These are phyloP conservation scores for Myrmecophaga tridactyla DNA, from an alignment of 2,113 vertebrate genomes.

Conservation along the genomic window DNA sequence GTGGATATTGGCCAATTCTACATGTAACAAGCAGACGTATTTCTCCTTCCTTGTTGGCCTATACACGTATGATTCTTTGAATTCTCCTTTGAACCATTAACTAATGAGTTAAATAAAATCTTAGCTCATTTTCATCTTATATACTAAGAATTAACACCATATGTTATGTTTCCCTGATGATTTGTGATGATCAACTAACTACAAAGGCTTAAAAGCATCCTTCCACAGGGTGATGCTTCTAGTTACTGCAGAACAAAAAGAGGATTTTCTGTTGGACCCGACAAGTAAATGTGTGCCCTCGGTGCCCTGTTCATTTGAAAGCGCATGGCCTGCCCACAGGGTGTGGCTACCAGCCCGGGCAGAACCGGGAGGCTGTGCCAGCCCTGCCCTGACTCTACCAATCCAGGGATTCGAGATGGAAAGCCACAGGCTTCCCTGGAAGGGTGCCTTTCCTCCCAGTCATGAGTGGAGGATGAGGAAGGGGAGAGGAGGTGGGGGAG, in stretches of 20 bases:
- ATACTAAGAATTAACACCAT: neutral
- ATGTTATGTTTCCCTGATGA: neutral
- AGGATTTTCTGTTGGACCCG: neutral
- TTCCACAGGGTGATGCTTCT: neutral
- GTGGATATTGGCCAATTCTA: neutral
- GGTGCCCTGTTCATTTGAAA: neutral
- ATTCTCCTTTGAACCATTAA: neutral
- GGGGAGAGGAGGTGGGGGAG: neutral
- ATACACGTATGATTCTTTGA: neutral
- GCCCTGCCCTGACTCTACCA: neutral
- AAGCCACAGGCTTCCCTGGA: neutral
- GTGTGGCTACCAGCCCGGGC: neutral
- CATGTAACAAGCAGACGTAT: neutral
- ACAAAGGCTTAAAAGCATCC: neutral
- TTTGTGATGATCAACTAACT: neutral
- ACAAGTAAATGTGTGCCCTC: neutral
- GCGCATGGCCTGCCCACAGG: no score
- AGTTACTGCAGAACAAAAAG: neutral
- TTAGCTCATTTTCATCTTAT: neutral
- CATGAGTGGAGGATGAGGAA: neutral
- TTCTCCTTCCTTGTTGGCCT: neutral
- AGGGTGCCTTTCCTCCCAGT: neutral
- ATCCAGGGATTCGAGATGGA: neutral
- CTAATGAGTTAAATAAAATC: neutral
- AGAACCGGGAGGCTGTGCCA: neutral